A percentile compares a stretch with the other conserved stretches of the same genome.
phyloP scores from a whole-genome alignment of 2,888 invertebrate genomes.

The Thereva nobilitata region DNA sequence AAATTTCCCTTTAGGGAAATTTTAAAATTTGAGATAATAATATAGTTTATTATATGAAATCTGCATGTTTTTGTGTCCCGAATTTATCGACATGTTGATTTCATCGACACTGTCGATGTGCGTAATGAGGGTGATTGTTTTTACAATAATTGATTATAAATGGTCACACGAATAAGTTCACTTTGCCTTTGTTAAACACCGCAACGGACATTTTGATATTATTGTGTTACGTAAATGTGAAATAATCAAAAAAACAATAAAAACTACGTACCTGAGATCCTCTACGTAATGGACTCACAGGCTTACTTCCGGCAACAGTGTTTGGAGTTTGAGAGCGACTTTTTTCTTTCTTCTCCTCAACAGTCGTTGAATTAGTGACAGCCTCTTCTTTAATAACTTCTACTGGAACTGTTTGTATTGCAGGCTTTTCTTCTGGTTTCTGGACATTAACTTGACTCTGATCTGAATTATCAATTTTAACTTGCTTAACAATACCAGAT shows the following conservation, averaged over 20 bases:
- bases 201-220: not conserved
- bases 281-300: constrained; percentile 43
- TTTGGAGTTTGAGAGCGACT: constrained; percentile 34
- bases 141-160: too few species aligned
- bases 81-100: too few species aligned
- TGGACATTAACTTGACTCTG: not conserved
- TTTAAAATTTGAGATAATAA: too few species aligned
- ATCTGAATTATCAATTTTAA: constrained; percentile 35
- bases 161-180: too few species aligned
- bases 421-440: not conserved
- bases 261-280: constrained; percentile 45
- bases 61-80: too few species aligned
- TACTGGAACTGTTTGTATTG: not conserved
- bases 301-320: constrained; percentile 19
- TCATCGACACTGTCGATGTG: too few species aligned
- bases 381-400: not conserved
- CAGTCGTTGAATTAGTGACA: not conserved
- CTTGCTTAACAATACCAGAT: constrained; percentile 45
- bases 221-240: not conserved
- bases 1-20: too few species aligned
- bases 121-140: too few species aligned
- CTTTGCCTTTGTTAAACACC: too few species aligned
- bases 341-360: constrained; percentile 11
- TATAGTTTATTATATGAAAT: too few species aligned
- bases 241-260: not conserved